Base-by-base conservation (phyloP, 1,140 invertebrate species). In the Drosophila persimilis region DNA sequence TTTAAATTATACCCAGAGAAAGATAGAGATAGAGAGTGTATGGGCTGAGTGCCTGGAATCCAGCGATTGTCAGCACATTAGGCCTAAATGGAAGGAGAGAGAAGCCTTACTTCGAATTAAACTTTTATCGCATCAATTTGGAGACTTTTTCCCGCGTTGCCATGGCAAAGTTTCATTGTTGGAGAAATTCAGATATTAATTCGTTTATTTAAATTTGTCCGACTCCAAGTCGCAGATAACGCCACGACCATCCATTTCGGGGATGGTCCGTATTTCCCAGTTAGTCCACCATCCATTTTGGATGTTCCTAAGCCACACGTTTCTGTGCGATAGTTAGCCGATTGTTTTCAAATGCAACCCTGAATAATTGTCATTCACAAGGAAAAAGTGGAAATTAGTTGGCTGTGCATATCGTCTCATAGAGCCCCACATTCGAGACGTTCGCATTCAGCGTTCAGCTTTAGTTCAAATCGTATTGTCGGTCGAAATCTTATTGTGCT, bases 61-160 rank as follows among this genome's bases (percentile, higher is more conserved):
- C 78, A 66, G 62, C 65, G 65, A 86, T 88, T 86, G 83, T 88
- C 81, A 86, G 83, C 83, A 88, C 83, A 86, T 88, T 86, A 88
- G 64, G 73, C 56, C 80, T 31, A 69, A 17, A 35, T n/a, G 31
- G 64, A 20, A 22, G 26, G 17, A 22, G 69, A 5, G 24, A 20
- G 20, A 45, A 7, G 24, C 22, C 66, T 50, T 70, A 57, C 64
- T 69, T 56, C 15, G 64, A 69, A 69, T 70, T 69, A 70, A 74
- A 74, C 71, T 74, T 74, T 73, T 74, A 73, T 74, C 71, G 71
- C 71, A 57, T 73, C 60, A 58, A 74, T 74, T 74, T 26, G 8
- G 26, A 53, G 66, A 61, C 35, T 72, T 60, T 67, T 54, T 29
- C 15, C 43, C 53, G 31, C 31, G 46, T 74, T 81, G 73, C 57